Evolutionary conservation across 2,888 invertebrate species (phyloP).

Genomic region (Dynastes grantii): DNA sequence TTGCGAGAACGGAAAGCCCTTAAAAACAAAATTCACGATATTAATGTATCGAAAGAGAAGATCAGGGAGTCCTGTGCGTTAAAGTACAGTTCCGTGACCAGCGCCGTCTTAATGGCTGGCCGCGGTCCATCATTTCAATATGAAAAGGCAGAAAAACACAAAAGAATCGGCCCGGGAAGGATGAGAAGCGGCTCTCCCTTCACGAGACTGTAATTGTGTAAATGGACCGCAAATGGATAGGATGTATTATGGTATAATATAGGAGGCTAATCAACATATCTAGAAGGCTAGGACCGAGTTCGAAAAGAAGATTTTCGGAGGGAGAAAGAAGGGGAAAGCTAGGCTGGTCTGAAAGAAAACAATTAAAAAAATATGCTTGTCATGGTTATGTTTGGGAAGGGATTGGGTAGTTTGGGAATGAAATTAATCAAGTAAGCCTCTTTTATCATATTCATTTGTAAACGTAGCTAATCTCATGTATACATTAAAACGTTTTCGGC

Average conservation of each 20-base stretch:
- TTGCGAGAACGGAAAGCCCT: conserved; percentile 52
- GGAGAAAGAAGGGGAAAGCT: not conserved
- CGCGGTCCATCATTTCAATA: conserved; percentile 63
- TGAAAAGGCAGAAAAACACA: conserved; percentile 63
- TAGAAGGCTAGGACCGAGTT: conserved; percentile 1
- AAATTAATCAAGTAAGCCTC: conserved; percentile 10
- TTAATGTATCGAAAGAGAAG: conserved; percentile 53
- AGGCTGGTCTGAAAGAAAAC: conserved; percentile 24
- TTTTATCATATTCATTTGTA: no score
- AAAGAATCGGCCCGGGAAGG: conserved; percentile 57
- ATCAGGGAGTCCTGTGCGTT: not conserved
- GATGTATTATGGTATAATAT: conserved; percentile 13
- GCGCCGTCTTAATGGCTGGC: conserved; percentile 28
- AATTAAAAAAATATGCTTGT: conserved; percentile 22
- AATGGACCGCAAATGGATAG: conserved; percentile 59
- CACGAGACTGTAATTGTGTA: conserved; percentile 61
- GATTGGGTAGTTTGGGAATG: not conserved
- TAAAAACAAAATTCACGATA: conserved; percentile 55
- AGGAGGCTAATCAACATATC: not conserved
- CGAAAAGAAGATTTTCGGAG: not conserved
- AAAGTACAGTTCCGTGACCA: conserved; percentile 20
- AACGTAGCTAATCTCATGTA: no score
- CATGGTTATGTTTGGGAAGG: not conserved
- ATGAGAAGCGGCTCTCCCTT: not conserved
- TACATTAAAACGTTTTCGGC: no score